Conservation (phyloP, 1,140 invertebrate genomes). For the Drosophila tristis region DNA sequence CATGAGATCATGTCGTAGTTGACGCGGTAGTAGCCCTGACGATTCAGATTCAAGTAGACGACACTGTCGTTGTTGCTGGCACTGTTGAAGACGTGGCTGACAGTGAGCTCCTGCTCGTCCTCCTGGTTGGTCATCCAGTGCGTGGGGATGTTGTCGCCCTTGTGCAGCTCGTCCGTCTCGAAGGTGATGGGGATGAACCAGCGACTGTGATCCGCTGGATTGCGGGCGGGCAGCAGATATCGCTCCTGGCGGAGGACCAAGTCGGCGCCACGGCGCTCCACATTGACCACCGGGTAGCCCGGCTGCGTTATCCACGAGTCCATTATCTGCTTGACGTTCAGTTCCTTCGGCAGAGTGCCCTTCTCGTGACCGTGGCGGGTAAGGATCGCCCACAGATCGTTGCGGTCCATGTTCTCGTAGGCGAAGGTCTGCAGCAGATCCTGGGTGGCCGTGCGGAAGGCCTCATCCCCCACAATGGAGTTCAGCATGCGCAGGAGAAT, state of each 20-base stretch:
- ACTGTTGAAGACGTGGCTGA: constrained; percentile 56
- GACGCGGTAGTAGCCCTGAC: constrained; percentile 89
- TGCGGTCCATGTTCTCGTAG: constrained; percentile 88
- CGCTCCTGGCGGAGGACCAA: constrained; percentile 70
- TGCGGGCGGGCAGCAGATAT: constrained; percentile 62
- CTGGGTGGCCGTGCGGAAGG: constrained; percentile 89
- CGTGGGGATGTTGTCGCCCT: constrained; percentile 66
- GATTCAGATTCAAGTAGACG: constrained; percentile 77
- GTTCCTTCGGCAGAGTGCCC: constrained; percentile 83
- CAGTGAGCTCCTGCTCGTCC: constrained; percentile 60
- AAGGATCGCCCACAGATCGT: constrained; percentile 90
- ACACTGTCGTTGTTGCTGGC: constrained; percentile 53
- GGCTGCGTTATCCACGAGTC: constrained; percentile 92
- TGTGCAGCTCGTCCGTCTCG: constrained; percentile 79
- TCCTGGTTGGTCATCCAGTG: constrained; percentile 72
- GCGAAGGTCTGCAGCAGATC: constrained; percentile 86
- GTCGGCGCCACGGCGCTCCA: constrained; percentile 77
- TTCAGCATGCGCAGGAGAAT: constrained; percentile 93
- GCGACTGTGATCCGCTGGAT: constrained; percentile 55
- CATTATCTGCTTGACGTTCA: constrained; percentile 89
- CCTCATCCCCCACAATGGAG: constrained; percentile 88
- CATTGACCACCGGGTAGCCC: constrained; percentile 92
- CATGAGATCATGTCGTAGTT: constrained; percentile 91
- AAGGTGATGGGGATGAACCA: constrained; percentile 87
- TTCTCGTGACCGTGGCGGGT: constrained; percentile 85